A percentile compares a stretch with the other conserved stretches of the same genome.
Evolutionary conservation across 1,140 invertebrate genomes (phyloP).

Genomic region (Monomorium pharaonis): DNA sequence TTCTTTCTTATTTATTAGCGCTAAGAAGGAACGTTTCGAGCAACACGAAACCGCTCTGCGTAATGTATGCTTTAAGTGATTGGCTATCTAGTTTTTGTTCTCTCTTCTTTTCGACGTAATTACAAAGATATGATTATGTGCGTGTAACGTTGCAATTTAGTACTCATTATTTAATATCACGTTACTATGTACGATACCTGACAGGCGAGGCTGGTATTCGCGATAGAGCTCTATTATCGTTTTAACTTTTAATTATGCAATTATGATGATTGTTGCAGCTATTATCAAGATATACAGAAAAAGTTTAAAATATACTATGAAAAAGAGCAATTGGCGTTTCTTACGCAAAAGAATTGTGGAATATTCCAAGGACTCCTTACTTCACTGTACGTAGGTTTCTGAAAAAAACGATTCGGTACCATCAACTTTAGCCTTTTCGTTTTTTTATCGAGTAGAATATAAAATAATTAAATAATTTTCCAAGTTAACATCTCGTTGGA

Average conservation of each 20-base stretch:
- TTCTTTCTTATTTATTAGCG: background rate
- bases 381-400: background rate
- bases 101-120: background rate
- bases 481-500: background rate
- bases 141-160: background rate
- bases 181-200: background rate
- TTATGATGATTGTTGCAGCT: background rate
- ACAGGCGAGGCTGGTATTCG: background rate
- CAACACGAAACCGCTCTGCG: background rate
- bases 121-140: constrained; percentile 8
- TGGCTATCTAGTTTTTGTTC: background rate
- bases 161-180: constrained; percentile 12
- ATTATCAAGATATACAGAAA: background rate
- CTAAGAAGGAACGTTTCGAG: background rate
- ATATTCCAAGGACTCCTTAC: background rate
- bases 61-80: background rate
- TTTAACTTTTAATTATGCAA: background rate
- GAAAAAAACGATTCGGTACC: background rate
- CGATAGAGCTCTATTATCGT: background rate
- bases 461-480: background rate
- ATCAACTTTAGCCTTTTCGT: background rate
- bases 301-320: background rate
- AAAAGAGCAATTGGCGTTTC: background rate
- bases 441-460: background rate
- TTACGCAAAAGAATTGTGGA: background rate